Base-by-base conservation (phyloP, 2,113 vertebrate species). In the Phaethornis superciliosus region DNA sequence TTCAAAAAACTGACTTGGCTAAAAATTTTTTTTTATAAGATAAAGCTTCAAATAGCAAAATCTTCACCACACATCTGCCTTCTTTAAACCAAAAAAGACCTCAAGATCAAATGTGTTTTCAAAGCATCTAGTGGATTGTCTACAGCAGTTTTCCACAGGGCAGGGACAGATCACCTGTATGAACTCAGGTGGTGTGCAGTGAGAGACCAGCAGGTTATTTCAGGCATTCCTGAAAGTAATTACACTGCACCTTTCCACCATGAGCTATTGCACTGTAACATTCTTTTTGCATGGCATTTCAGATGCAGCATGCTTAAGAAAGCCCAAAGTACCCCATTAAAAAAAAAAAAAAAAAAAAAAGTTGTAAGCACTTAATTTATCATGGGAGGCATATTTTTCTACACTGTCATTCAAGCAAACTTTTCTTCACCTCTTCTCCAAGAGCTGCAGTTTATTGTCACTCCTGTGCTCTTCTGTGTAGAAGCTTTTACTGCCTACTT, bases 1-100 rank as follows among this genome's bases (percentile, higher is more conserved):
- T 97, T 97, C 33, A 85, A 76, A 95, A 97, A 97, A 86, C 80
- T 95, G 85, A 96, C 92, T 97, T 92, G 86, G 94, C 93, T 94
- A 51, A 96, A 97, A 86, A 85, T 95, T 96, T 91, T 89, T 97
- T 85, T 78, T 94, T 94, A 20, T 37, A 87, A 95, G 88, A 96
- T 91, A 95, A 95, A 77, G 79, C 80, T 90, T 89, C 56, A 78
- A 84, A 91, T 10, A 93, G 70, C 65, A 60, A 87, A 85, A 92
- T 79, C 52, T 37, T 65, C 65, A 26, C 65, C 94, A 93, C 10
- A 90, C 71, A 75, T 67, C 51, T 64, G 59, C 63, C 52, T 51
- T 58, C 70, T 85, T 64, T 42, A 94, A 88, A 77, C 55, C 9
- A 72, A 80, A 40, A 72, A 16, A 1, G 12, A 23, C 12, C 23